Base-by-base conservation (phyloP, 2,888 invertebrate species). In the Rhimphoctona megacephalus region DNA sequence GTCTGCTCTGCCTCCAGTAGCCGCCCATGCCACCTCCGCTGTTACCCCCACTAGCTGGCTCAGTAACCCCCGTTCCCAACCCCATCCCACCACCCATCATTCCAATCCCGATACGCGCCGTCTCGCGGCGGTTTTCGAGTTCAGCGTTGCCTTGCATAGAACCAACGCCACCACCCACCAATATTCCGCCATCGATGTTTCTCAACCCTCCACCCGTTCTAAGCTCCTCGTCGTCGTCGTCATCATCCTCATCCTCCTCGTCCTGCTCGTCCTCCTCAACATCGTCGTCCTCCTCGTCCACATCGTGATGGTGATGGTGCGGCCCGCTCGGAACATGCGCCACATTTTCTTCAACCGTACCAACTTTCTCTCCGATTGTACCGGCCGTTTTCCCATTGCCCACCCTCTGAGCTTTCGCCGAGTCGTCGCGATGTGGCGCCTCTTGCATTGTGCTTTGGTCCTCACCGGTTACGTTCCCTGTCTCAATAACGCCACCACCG, bases 21-120 rank as follows among this genome's bases (percentile, higher is more conserved):
- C 94, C 94, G 93, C 93, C 94, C 92, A 92, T 94, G 92, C 95
- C 96, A 93, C 96, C 96, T 92, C 93, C 92, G 90, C 91, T 90
- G 86, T 89, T 91, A 89, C 91, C 90, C 91, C 92, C 92, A 92
- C 92, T 89, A 30, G 88, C 86, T 66, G 73, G 67, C 83, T 85
- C 88, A 64, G 39, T 49, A 54, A 76, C 72, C 85, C 89, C 88
- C 81, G 85, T 85, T 74, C 78, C 81, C 43, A 79, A 78, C 49
- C 87, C 87, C 84, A 90, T 87, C 83, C 91, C 92, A 90, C 90
- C 85, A 54, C 70, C 86, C 80, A 83, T 85, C 52, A 81, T 77
- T 67, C 78, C 87, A 5, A 82, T 61, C 52, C 72, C 88, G 70
- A 77, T 70, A 61, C 84, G 87, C 94, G 89, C 94, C 94, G 90